Conservation (phyloP, 2,113 vertebrate genomes). For the Anser cygnoides region DNA sequence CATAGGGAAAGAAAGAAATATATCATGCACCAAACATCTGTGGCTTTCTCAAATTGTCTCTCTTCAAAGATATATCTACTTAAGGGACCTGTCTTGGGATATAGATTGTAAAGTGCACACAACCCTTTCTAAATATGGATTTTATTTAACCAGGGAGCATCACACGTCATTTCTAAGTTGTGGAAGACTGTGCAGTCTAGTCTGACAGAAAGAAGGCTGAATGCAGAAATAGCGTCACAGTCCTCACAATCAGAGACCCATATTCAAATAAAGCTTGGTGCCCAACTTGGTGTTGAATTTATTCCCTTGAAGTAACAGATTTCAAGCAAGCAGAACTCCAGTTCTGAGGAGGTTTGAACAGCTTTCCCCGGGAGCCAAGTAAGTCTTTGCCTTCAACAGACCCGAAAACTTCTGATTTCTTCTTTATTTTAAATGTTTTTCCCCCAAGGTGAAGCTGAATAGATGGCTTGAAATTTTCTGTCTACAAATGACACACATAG, state of each 20-base stretch:
- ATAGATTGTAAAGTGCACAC: conserved; percentile 15
- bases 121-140: conserved; percentile 56
- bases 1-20: conserved; percentile 77
- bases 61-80: conserved; percentile 64
- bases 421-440: background rate
- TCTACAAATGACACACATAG: background rate
- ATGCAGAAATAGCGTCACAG: background rate
- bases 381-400: background rate
- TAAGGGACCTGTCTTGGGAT: conserved; percentile 60
- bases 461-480: background rate
- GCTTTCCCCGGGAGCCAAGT: background rate
- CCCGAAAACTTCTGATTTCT: background rate
- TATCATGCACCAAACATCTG: conserved; percentile 78
- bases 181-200: background rate
- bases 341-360: background rate
- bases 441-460: background rate
- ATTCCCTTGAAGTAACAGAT: background rate
- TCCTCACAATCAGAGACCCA: background rate
- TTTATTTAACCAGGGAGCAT: conserved; percentile 62
- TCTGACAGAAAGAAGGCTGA: background rate
- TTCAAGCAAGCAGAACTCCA: background rate
- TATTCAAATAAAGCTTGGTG: background rate
- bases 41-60: conserved; percentile 66
- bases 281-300: background rate
- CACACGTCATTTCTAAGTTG: background rate